Percentiles rank a stretch among this genome's conserved stretches.
phyloP scores from a whole-genome alignment of 2,797 vertebrate species.

The Periophthalmus magnuspinnatus region DNA sequence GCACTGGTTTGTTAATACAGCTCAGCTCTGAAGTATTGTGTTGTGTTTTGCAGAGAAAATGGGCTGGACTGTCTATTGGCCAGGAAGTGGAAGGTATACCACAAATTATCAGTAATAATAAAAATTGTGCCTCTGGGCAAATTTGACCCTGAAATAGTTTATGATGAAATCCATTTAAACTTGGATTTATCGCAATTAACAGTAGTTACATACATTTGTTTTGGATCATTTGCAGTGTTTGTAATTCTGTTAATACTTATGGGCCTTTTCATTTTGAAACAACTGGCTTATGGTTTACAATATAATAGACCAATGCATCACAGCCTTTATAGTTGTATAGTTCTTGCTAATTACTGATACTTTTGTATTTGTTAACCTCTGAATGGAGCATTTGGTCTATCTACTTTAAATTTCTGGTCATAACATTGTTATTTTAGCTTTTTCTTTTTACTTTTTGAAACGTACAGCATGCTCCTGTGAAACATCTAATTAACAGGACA shows the following conservation, averaged over 20 bases:
- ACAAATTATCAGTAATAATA: not conserved
- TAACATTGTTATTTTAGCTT: too few species aligned
- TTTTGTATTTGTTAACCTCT: too few species aligned
- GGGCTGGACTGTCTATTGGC: conserved; percentile 96
- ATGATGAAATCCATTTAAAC: not conserved
- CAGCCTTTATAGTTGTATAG: too few species aligned
- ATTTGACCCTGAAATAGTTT: not conserved
- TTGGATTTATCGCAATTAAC: not conserved
- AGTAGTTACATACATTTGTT: too few species aligned
- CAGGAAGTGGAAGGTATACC: conserved; percentile 93
- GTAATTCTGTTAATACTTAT: too few species aligned
- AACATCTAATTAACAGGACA: not conserved
- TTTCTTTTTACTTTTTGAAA: not conserved
- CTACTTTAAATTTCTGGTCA: too few species aligned
- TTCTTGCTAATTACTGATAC: too few species aligned
- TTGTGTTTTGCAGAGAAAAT: conserved; percentile 85
- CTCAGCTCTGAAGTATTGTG: not conserved
- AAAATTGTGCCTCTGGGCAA: not conserved
- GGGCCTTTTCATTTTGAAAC: too few species aligned
- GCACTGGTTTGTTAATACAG: not conserved
- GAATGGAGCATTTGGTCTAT: too few species aligned
- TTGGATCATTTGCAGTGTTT: too few species aligned
- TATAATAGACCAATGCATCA: too few species aligned
- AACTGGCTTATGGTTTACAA: too few species aligned
- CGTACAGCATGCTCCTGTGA: not conserved